Conservation (phyloP, 2,888 invertebrate species). For the Hydroisotoma schaefferi region DNA sequence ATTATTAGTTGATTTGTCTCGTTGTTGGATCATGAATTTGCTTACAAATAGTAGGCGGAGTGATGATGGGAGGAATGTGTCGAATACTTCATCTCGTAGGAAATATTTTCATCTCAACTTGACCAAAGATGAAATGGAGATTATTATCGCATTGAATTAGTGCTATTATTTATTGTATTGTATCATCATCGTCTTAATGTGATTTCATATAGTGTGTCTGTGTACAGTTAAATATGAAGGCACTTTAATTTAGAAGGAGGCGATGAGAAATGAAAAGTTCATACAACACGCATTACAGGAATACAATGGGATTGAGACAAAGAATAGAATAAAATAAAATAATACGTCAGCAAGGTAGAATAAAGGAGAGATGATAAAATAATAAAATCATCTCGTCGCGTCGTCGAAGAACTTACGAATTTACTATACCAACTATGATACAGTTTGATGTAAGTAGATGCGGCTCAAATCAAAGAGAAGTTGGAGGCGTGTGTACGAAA, state of each 20-base stretch:
- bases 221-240: too few relatives aligned
- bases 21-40: neutral
- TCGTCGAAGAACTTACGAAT: too few relatives aligned
- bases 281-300: conserved; percentile 2
- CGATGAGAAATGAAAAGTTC: neutral
- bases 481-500: conserved; percentile 33
- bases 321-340: neutral
- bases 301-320: neutral
- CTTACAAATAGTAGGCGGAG: neutral
- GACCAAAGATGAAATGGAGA: neutral
- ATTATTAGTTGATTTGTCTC: too few relatives aligned
- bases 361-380: too few relatives aligned
- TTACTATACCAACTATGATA: too few relatives aligned
- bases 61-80: conserved; percentile 24
- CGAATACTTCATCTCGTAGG: conserved; percentile 34
- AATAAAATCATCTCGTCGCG: conserved; percentile 1
- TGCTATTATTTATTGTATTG: neutral
- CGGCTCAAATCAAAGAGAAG: conserved; percentile 17
- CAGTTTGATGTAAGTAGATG: conserved; percentile 5
- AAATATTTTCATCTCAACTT: conserved; percentile 23
- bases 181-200: neutral
- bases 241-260: too few relatives aligned
- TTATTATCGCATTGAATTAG: neutral
- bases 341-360: neutral
- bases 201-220: neutral